Conservation (phyloP, 2,113 vertebrate genomes). For the Megaptera novaeangliae region DNA sequence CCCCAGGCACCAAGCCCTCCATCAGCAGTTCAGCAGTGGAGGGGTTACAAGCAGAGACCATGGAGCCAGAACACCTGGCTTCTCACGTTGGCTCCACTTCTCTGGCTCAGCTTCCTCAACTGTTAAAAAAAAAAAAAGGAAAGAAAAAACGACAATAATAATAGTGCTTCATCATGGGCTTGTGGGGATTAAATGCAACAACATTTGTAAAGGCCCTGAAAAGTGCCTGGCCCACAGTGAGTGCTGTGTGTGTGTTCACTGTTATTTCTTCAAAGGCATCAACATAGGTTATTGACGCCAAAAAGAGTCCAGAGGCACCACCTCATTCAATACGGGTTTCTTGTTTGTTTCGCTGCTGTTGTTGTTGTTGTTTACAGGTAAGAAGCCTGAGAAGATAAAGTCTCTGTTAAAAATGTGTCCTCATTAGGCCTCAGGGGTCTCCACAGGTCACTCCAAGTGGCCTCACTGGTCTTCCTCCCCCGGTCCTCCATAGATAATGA, state of each 20-base stretch:
- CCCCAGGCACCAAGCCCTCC: not conserved
- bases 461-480: not conserved
- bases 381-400: not conserved
- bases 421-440: not conserved
- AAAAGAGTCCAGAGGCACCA: not conserved
- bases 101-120: not conserved
- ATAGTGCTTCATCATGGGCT: not conserved
- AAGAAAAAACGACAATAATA: too few relatives aligned
- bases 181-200: not conserved
- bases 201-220: not conserved
- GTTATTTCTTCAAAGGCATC: not conserved
- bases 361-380: not conserved
- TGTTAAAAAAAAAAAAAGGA: not conserved
- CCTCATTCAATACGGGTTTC: not conserved
- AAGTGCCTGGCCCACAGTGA: not conserved
- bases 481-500: not conserved
- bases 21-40: not conserved
- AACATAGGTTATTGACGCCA: not conserved
- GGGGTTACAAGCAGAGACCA: accelerated
- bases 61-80: not conserved
- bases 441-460: not conserved
- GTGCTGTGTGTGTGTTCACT: not conserved
- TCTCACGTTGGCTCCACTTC: not conserved
- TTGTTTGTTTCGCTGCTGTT: not conserved
- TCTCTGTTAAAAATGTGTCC: not conserved